A percentile compares a stretch with the other conserved stretches of the same genome.
Conservation (phyloP, 1,140 invertebrate genomes). For the Drosophila pruinosa region DNA sequence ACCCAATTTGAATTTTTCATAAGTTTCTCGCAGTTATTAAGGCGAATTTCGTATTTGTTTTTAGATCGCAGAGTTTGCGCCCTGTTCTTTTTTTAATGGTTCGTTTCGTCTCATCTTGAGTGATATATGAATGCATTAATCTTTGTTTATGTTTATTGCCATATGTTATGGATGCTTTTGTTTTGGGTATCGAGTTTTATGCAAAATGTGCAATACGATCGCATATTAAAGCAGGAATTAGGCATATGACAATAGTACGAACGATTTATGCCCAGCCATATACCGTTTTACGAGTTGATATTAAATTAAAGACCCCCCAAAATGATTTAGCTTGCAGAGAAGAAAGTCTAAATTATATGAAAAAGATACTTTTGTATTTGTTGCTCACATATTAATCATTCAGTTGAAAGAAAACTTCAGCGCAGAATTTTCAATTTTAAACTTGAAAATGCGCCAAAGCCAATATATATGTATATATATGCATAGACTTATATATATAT, state of each 20-base stretch:
- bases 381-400: background rate
- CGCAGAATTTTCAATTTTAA: background rate
- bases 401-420: background rate
- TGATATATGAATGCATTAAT: conserved; percentile 80
- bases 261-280: conserved; percentile 54
- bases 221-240: conserved; percentile 3
- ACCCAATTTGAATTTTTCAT: conserved; percentile 64
- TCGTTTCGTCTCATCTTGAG: conserved; percentile 59
- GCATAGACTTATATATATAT: background rate
- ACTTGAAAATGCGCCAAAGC: background rate
- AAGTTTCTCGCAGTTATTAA: conserved; percentile 48
- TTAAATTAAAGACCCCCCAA: background rate
- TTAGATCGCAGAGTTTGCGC: conserved; percentile 8
- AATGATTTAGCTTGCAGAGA: background rate
- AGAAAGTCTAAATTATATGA: background rate
- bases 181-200: conserved; percentile 53
- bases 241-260: background rate
- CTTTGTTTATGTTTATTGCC: conserved; percentile 75
- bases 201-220: conserved; percentile 64
- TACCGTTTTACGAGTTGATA: conserved; percentile 42
- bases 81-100: conserved; percentile 38
- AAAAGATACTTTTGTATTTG: background rate
- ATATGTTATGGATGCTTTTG: conserved; percentile 18
- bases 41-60: conserved; percentile 35
- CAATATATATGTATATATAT: background rate